Base-by-base conservation (phyloP, 2,888 invertebrate genomes). In the Sialis lutaria region DNA sequence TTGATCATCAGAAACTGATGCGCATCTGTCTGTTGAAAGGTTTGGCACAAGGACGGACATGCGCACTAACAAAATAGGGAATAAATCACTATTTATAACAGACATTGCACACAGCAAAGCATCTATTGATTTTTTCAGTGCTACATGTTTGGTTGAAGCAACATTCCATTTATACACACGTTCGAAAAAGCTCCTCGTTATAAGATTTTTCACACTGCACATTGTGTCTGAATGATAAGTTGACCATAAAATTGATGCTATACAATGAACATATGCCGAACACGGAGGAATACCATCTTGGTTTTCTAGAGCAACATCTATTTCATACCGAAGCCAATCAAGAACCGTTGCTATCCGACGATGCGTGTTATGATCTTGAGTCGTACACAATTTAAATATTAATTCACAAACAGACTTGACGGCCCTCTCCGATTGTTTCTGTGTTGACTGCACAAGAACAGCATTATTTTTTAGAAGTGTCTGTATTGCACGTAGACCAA, bases 21-120 rank as follows among this genome's bases (percentile, higher is more conserved):
- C 72, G 42, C 63, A 66, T 35, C 64, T 64, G 55, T 68, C 69
- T 0, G 67, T 69, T 1, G 69, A 63, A 39, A 67, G 55, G 55
- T 69, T 73, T 2, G 70, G 68, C 39, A 71, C 65, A 37, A 72
- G 56, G 13, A 83, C 77, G 44, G 80, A 80, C 63, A 89, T 76
- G 60, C 78, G 77, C 58, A 79, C 76, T 48, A 91, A 64, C 33
- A 91, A 62, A 53, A 76, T 68, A 42, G 77, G 78, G 59, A 89
- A 91, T 46, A 85, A 67, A 51, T 81, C 79, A 0, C 88, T 83
- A 54, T 81, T 75, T 33, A 89, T 83, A 63, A 82, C 85, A 64
- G 90, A 91, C 58, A 90, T 73, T 5, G 90, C 82, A 62, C 91
- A 92, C 44, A 92, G 64, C 47, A 89, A 74, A 57, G 84, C 78